These are phyloP conservation scores for Austrolebias charrua DNA, from an alignment of 2,797 vertebrate species.

Conservation along the genomic window DNA sequence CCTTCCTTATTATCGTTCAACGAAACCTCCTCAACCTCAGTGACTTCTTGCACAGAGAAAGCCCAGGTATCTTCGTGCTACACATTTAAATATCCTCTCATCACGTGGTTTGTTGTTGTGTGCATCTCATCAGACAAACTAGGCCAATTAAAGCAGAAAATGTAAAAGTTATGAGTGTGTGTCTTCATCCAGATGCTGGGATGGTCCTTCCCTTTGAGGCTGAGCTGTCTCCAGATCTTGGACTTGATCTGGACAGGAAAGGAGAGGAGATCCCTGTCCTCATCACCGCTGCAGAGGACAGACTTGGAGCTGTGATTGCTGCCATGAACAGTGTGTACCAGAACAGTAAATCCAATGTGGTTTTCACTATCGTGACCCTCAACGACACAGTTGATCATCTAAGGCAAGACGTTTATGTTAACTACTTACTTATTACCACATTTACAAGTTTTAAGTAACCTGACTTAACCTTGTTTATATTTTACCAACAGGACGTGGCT, in stretches of 20 bases:
- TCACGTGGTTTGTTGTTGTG: neutral
- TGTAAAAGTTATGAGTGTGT: neutral
- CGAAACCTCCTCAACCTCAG: constrained; percentile 92
- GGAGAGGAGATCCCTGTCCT: constrained; percentile 89
- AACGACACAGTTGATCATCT: constrained; percentile 90
- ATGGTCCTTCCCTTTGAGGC: constrained; percentile 78
- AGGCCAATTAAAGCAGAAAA: neutral
- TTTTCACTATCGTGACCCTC: constrained; percentile 90
- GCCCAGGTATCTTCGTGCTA: constrained; percentile 79
- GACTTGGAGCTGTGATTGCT: constrained; percentile 90
- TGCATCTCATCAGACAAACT: neutral
- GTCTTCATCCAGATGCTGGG: constrained; percentile 64
- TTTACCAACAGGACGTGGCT: constrained; percentile 85
- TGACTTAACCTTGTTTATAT: neutral
- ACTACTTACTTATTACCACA: neutral
- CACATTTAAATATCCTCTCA: neutral
- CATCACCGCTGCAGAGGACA: constrained; percentile 88
- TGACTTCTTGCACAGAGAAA: constrained; percentile 87
- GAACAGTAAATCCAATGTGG: constrained; percentile 88
- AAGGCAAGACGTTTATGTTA: constrained; percentile 75
- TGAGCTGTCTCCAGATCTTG: constrained; percentile 80
- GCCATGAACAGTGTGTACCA: constrained; percentile 91
- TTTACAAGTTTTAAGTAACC: neutral
- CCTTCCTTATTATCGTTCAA: constrained; percentile 91
- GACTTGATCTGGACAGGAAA: constrained; percentile 47